Evolutionary conservation across 2,888 invertebrate genomes (phyloP).

Genomic region (Oscheius onirici): DNA sequence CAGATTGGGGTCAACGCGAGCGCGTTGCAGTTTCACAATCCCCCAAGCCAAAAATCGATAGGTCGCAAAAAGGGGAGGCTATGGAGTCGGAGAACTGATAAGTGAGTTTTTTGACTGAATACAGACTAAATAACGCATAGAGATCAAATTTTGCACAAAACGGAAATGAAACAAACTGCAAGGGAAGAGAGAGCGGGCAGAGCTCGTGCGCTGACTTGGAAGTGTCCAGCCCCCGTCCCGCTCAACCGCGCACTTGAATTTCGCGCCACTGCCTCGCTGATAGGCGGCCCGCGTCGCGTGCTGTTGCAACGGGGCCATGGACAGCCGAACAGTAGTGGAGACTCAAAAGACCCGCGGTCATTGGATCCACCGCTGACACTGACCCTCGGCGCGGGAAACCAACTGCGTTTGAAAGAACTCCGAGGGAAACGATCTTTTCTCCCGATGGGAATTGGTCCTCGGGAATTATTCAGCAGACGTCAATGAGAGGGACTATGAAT

Average conservation of each 20-base stretch:
- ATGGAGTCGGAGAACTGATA: too few species aligned
- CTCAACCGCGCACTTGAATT: constrained; percentile 15
- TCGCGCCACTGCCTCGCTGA: constrained; percentile 10
- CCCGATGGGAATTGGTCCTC: too few species aligned
- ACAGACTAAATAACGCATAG: not conserved
- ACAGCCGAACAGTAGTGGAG: not conserved
- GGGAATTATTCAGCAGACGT: too few species aligned
- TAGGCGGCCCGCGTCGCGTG: constrained; percentile 20
- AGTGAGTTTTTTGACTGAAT: too few species aligned
- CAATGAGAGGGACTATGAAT: too few species aligned
- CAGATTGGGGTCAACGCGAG: not conserved
- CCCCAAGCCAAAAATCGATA: not conserved
- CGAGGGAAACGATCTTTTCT: too few species aligned
- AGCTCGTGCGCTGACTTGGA: constrained; percentile 16
- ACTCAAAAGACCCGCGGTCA: not conserved
- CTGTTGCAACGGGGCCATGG: not conserved
- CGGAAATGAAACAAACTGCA: not conserved
- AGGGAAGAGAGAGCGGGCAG: not conserved
- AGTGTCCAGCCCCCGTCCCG: constrained; percentile 4
- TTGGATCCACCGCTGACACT: too few species aligned
- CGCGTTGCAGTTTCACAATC: not conserved
- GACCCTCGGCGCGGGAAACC: not conserved
- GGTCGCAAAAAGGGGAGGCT: too few species aligned
- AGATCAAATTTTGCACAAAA: not conserved
- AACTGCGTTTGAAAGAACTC: too few species aligned